Conservation (phyloP, 2,888 invertebrate genomes). For the Amitus sp. region DNA sequence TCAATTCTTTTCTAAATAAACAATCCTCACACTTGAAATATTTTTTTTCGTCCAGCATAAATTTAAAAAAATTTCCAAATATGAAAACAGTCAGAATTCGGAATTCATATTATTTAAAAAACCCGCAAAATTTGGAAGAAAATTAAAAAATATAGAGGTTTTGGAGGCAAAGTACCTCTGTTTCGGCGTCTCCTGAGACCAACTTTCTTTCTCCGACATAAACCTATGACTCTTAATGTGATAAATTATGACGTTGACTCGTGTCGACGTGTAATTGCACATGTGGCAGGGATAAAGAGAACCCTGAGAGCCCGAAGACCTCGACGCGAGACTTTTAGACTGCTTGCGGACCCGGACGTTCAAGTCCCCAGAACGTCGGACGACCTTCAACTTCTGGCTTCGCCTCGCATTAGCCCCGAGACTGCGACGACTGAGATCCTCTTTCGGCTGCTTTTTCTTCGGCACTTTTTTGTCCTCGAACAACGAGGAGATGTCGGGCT, state of each 20-base stretch:
- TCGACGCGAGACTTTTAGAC: constrained; percentile 52
- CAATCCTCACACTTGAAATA: too few relatives aligned
- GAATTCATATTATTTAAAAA: too few relatives aligned
- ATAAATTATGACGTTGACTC: constrained; percentile 78
- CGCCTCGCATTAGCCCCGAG: constrained; percentile 48
- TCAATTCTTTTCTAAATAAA: too few relatives aligned
- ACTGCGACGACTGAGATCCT: constrained; percentile 46
- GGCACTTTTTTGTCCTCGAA: constrained; percentile 68
- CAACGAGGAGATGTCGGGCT: constrained; percentile 67
- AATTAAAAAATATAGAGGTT: too few relatives aligned
- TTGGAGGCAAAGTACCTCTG: too few relatives aligned
- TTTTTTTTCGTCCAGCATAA: too few relatives aligned
- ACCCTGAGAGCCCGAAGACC: constrained; percentile 45
- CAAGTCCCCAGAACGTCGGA: constrained; percentile 68
- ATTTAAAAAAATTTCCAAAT: too few relatives aligned
- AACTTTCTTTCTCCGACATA: too few relatives aligned
- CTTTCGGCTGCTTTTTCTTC: constrained; percentile 58
- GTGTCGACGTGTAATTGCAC: constrained; percentile 74
- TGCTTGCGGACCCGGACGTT: constrained; percentile 75
- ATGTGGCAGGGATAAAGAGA: constrained; percentile 71
- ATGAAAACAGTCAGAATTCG: too few relatives aligned
- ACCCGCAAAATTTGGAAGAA: too few relatives aligned
- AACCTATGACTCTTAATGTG: constrained; percentile 75
- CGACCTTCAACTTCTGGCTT: constrained; percentile 68
- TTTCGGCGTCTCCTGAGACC: too few relatives aligned